These are phyloP conservation scores for Cheilosia variabilis DNA, from an alignment of 2,888 invertebrate genomes.

Conservation along the genomic window DNA sequence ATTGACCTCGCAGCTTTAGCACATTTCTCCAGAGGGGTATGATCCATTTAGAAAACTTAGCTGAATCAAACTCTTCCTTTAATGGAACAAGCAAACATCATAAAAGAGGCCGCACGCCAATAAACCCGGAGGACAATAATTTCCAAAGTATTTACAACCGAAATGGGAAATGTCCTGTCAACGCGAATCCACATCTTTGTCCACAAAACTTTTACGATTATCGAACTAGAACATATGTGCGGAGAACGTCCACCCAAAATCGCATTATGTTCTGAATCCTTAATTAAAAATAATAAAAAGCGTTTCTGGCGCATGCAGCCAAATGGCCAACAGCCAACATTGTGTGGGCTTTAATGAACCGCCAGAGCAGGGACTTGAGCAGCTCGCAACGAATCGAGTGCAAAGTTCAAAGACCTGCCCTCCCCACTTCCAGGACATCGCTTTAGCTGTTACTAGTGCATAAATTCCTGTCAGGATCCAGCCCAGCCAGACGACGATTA, in stretches of 20 bases:
- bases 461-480: conserved; percentile 63
- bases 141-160: conserved; percentile 10
- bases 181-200: not conserved
- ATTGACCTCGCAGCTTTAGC: too few species aligned
- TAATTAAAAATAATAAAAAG: conserved; percentile 64
- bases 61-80: not conserved
- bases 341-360: conserved; percentile 64
- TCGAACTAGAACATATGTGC: conserved; percentile 21
- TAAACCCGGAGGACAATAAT: conserved; percentile 21
- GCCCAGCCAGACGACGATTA: conserved; percentile 53
- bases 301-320: conserved; percentile 36
- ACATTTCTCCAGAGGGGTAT: too few species aligned
- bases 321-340: conserved; percentile 61
- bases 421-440: conserved; percentile 1
- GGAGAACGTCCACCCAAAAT: not conserved
- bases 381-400: conserved; percentile 14
- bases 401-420: conserved; percentile 66
- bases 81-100: not conserved
- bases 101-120: conserved; percentile 24
- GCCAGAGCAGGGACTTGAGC: conserved; percentile 33
- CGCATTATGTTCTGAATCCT: conserved; percentile 27
- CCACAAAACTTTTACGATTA: conserved; percentile 10
- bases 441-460: conserved; percentile 45
- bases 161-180: conserved; percentile 28
- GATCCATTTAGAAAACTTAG: too few species aligned